Conservation (phyloP, 2,888 invertebrate species). For the Erebia aethiops region DNA sequence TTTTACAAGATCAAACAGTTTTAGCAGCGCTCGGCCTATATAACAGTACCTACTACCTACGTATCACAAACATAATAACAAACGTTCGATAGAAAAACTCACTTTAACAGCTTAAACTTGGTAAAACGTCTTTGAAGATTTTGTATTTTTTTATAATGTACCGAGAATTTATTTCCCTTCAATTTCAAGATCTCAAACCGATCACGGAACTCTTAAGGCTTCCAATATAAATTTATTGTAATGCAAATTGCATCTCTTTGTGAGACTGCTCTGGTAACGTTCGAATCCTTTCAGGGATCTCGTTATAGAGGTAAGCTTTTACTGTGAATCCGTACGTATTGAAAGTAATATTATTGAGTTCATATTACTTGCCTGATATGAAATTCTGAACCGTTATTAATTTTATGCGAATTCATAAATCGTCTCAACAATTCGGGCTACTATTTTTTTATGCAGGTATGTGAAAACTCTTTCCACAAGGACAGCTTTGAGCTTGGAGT, state of each 20-base stretch:
- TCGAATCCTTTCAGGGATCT: slow-evolving; percentile 59
- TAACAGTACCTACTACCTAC: too few relatives aligned
- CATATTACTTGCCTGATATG: slow-evolving; percentile 28
- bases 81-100: neutral
- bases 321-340: slow-evolving; percentile 29
- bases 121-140: neutral
- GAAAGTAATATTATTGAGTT: slow-evolving; percentile 29
- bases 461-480: neutral
- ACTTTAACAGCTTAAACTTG: neutral
- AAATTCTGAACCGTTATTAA: slow-evolving; percentile 9
- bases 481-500: too few relatives aligned
- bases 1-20: too few relatives aligned
- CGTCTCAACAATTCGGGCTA: neutral
- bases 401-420: neutral
- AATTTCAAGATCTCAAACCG: slow-evolving; percentile 39
- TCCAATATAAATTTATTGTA: slow-evolving; percentile 76
- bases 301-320: slow-evolving; percentile 40
- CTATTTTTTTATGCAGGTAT: neutral
- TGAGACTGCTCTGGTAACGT: slow-evolving; percentile 57
- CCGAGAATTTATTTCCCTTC: slow-evolving; percentile 33
- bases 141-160: slow-evolving; percentile 7
- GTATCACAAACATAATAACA: neutral
- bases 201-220: slow-evolving; percentile 48
- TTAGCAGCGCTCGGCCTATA: too few relatives aligned
- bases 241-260: slow-evolving; percentile 77